Evolutionary conservation across 1,140 invertebrate genomes (phyloP).

Genomic region (Akabosia matsudoensis): DNA sequence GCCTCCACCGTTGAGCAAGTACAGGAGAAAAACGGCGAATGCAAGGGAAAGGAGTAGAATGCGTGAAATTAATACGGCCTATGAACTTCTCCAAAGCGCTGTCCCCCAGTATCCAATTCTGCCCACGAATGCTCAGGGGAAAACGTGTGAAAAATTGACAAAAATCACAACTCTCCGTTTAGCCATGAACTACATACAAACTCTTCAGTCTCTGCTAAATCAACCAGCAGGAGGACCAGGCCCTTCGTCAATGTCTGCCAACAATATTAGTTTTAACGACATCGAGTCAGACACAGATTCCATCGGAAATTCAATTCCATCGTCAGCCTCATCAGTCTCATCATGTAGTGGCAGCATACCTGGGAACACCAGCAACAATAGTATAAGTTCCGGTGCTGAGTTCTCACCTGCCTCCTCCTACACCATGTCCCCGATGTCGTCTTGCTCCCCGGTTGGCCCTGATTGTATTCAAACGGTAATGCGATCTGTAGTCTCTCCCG

Average conservation of each 20-base stretch:
- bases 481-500: constrained; percentile 43
- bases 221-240: neutral
- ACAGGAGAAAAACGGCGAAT: constrained; percentile 78
- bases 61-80: constrained; percentile 83
- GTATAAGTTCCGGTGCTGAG: constrained; percentile 25
- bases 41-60: constrained; percentile 78
- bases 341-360: neutral
- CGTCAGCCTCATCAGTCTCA: neutral
- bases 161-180: constrained; percentile 83
- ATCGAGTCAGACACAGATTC: constrained; percentile 15
- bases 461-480: constrained; percentile 47
- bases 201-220: constrained; percentile 56
- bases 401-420: constrained; percentile 46
- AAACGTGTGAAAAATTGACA: constrained; percentile 71
- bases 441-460: constrained; percentile 36
- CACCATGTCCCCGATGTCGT: constrained; percentile 39
- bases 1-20: constrained; percentile 77
- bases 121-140: constrained; percentile 51
- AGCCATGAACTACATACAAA: constrained; percentile 82
- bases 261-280: neutral
- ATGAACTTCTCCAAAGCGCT: constrained; percentile 70
- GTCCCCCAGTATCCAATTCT: constrained; percentile 60
- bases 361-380: neutral
- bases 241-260: neutral
- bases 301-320: neutral